Evolutionary conservation across 1,140 invertebrate genomes (phyloP).

Genomic region (Papilio dardanus): DNA sequence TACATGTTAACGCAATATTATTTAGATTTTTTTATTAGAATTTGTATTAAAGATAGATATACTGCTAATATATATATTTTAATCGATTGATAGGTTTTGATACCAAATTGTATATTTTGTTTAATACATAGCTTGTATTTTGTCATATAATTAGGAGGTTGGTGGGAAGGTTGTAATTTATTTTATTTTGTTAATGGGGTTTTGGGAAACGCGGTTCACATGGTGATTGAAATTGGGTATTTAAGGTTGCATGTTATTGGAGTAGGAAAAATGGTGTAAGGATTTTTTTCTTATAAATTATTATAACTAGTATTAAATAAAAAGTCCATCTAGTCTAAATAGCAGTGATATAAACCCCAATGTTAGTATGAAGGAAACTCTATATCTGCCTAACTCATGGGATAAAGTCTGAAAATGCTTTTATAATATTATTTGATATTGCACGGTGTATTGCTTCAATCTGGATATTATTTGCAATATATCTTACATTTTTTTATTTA

Average conservation of each 20-base stretch:
- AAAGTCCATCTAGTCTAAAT: neutral
- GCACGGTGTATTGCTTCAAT: neutral
- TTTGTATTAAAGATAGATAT: neutral
- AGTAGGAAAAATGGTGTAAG: neutral
- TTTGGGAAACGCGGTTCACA: neutral
- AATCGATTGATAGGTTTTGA: neutral
- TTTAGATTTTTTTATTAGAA: neutral
- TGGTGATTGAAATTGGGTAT: neutral
- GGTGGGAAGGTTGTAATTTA: neutral
- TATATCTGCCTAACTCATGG: neutral
- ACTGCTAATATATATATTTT: neutral
- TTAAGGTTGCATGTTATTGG: neutral
- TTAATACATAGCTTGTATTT: neutral
- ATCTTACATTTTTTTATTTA: neutral
- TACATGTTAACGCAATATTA: neutral
- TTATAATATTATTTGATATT: neutral
- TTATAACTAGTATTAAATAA: neutral
- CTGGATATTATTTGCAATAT: neutral
- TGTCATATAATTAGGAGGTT: neutral
- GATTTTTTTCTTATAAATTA: neutral
- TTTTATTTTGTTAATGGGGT: neutral
- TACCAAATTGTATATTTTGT: neutral
- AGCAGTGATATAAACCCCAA: neutral
- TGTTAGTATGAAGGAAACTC: neutral
- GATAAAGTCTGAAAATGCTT: neutral